Percentiles rank a stretch among this genome's conserved stretches.
Conservation (phyloP, 2,113 vertebrate species). For the Takifugu flavidus region DNA sequence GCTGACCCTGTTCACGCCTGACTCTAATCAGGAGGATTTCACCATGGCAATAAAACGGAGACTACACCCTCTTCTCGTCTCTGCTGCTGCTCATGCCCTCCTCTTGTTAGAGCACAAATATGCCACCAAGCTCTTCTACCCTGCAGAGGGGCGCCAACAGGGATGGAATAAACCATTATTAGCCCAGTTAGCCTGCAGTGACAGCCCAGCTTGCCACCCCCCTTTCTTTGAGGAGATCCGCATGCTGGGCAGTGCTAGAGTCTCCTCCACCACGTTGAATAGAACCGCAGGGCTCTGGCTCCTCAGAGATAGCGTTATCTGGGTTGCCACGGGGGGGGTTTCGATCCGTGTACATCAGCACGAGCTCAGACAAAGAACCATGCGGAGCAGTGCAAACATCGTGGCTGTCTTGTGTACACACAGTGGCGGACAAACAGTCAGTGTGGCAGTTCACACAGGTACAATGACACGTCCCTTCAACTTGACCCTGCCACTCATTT, state of each 20-base stretch:
- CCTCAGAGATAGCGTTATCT: constrained; percentile 74
- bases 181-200: constrained; percentile 48
- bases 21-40: constrained; percentile 68
- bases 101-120: constrained; percentile 14
- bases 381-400: constrained; percentile 51
- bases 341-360: constrained; percentile 47
- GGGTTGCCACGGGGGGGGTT: constrained; percentile 54
- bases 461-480: background rate
- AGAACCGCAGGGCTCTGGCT: constrained; percentile 67
- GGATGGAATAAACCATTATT: constrained; percentile 65
- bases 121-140: constrained; percentile 22
- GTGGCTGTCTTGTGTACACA: constrained; percentile 19
- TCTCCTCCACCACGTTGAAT: constrained; percentile 60
- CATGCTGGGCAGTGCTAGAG: constrained; percentile 61
- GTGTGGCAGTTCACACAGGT: constrained; percentile 31
- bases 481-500: background rate
- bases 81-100: constrained; percentile 17
- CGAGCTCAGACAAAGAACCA: constrained; percentile 50
- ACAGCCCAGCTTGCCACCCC: constrained; percentile 51
- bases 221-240: constrained; percentile 62
- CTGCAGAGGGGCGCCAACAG: constrained; percentile 39
- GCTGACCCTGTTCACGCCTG: constrained; percentile 49
- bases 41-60: constrained; percentile 62
- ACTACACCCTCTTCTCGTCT: constrained; percentile 42
- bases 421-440: constrained; percentile 25